A percentile compares a stretch with the other conserved stretches of the same genome.
phyloP scores from a whole-genome alignment of 2,113 vertebrate species.

The Oceanodroma tethys region DNA sequence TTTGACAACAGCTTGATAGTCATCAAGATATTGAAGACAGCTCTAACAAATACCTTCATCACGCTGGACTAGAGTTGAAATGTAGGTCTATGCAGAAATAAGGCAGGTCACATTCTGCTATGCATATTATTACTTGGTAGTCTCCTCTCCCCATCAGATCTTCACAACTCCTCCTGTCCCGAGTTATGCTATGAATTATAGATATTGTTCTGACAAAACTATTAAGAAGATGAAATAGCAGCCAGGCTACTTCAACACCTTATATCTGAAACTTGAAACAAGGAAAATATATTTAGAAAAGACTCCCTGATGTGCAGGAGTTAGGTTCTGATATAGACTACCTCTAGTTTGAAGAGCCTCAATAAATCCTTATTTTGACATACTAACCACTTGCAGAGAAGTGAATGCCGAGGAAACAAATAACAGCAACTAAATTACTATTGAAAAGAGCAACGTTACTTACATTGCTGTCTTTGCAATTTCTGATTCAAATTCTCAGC shows the following conservation, averaged over 20 bases:
- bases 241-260: not conserved
- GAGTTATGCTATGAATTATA: conserved; percentile 2
- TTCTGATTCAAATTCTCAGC: not conserved
- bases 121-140: not conserved
- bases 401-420: not conserved
- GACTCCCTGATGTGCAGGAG: not conserved
- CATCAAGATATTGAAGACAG: not conserved
- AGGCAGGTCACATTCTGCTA: not conserved
- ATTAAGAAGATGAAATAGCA: conserved; percentile 20
- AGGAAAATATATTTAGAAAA: conserved; percentile 20
- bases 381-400: not conserved
- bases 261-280: conserved; percentile 1
- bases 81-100: not conserved
- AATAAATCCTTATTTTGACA: conserved; percentile 32
- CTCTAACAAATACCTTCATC: not conserved
- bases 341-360: not conserved
- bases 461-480: not conserved
- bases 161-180: not conserved
- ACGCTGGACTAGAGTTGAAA: not conserved
- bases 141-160: not conserved
- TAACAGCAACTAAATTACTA: not conserved
- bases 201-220: conserved; percentile 40
- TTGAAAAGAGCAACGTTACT: not conserved
- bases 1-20: not conserved
- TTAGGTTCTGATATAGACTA: not conserved